These are phyloP conservation scores for Peromyscus attwateri DNA, from an alignment of 2,797 vertebrate genomes.

Conservation along the genomic window DNA sequence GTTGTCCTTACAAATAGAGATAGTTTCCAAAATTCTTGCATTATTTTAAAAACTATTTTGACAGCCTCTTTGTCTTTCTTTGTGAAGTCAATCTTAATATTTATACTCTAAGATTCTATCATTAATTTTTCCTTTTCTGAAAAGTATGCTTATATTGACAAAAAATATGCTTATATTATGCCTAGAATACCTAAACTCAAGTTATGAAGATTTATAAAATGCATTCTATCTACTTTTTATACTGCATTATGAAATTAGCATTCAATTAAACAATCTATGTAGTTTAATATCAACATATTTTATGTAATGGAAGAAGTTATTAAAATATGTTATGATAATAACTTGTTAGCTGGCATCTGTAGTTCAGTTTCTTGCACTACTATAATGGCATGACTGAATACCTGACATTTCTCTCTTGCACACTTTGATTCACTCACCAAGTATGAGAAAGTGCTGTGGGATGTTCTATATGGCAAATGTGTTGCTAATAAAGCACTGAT, in stretches of 20 bases:
- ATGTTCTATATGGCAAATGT: no score
- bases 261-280: background rate
- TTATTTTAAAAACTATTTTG: background rate
- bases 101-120: background rate
- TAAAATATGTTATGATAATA: background rate
- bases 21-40: background rate
- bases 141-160: background rate
- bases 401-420: background rate
- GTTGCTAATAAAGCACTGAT: no score
- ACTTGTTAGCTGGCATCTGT: background rate
- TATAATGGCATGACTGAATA: background rate
- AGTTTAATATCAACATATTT: background rate
- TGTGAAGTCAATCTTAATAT: slow-evolving; percentile 18
- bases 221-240: background rate
- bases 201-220: background rate
- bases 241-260: background rate
- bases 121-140: slow-evolving; percentile 4
- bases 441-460: background rate
- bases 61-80: background rate
- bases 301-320: background rate
- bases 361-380: background rate
- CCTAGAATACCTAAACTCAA: background rate
- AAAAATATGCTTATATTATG: background rate
- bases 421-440: background rate
- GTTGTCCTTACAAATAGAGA: background rate